Percentiles rank a stretch among this genome's conserved stretches.
Conservation (phyloP, 2,797 vertebrate species). For the Acanthurus tractus region DNA sequence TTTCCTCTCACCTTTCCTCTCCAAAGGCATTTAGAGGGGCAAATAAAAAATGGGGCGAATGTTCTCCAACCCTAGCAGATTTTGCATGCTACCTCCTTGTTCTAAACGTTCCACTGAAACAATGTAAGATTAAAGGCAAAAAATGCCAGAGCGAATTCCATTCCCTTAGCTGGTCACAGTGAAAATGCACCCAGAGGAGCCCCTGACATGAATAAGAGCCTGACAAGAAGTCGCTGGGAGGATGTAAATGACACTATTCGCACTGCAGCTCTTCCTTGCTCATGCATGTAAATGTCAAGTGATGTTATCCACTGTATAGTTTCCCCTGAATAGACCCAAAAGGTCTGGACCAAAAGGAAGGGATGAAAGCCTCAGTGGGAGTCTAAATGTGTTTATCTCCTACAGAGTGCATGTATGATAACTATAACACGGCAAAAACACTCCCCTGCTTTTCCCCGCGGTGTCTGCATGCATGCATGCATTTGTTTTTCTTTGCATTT, state of each 20-base stretch:
- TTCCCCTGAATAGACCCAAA: slow-evolving; percentile 59
- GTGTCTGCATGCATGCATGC: background rate
- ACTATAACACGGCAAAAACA: slow-evolving; percentile 12
- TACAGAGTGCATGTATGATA: slow-evolving; percentile 22
- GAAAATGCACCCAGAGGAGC: slow-evolving; percentile 67
- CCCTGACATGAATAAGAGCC: slow-evolving; percentile 63
- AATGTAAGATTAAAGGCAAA: slow-evolving; percentile 63
- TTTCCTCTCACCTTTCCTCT: slow-evolving; percentile 46
- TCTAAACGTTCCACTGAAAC: slow-evolving; percentile 42
- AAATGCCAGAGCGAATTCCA: slow-evolving; percentile 55
- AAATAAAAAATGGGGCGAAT: slow-evolving; percentile 32
- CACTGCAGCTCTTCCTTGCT: slow-evolving; percentile 53
- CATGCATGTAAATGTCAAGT: slow-evolving; percentile 83
- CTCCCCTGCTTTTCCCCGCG: slow-evolving; percentile 1
- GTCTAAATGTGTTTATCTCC: slow-evolving; percentile 31
- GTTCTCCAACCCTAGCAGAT: slow-evolving; percentile 47
- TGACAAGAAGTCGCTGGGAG: slow-evolving; percentile 50
- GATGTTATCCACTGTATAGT: slow-evolving; percentile 72
- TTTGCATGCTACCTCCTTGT: slow-evolving; percentile 35
- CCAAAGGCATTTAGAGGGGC: slow-evolving; percentile 27
- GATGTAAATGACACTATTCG: slow-evolving; percentile 76
- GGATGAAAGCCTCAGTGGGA: slow-evolving; percentile 34
- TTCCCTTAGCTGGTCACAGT: slow-evolving; percentile 57
- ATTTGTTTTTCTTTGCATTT: slow-evolving; percentile 26
- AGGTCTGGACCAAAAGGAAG: slow-evolving; percentile 43